Evolutionary conservation across 1,140 invertebrate genomes (phyloP).

Genomic region (Drosophila kepulauana): DNA sequence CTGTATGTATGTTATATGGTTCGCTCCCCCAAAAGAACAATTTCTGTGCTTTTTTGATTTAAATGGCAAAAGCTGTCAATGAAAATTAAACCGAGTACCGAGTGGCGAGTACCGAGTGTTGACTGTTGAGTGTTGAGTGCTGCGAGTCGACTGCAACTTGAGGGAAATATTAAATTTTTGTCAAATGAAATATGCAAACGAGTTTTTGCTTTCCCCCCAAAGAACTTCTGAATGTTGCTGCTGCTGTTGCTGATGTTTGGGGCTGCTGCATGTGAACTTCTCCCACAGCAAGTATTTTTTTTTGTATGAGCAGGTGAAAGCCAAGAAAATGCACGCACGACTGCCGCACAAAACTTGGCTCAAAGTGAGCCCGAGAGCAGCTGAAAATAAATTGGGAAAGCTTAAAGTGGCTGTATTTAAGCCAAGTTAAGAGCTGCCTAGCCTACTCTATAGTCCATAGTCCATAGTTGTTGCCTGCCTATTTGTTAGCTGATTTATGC

Average conservation of each 20-base stretch:
- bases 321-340: conserved; percentile 35
- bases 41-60: conserved; percentile 1
- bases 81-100: conserved; percentile 19
- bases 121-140: not conserved
- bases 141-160: conserved; percentile 2
- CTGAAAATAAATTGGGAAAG: not conserved
- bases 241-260: not conserved
- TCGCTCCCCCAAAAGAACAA: not conserved
- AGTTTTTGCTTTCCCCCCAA: not conserved
- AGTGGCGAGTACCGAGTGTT: not conserved
- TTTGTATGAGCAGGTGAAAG: conserved; percentile 7
- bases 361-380: conserved; percentile 5
- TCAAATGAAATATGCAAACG: conserved; percentile 29
- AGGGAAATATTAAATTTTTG: conserved; percentile 35
- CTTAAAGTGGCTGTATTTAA: conserved; percentile 15
- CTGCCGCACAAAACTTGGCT: conserved; percentile 14
- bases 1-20: no score
- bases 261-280: conserved; percentile 11
- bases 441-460: no score
- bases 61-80: conserved; percentile 21
- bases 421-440: conserved; percentile 1
- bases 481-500: conserved; percentile 20
- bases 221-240: not conserved
- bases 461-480: not conserved
- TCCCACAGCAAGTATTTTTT: conserved; percentile 5